A percentile compares a stretch with the other conserved stretches of the same genome.
Conservation (phyloP, 2,113 vertebrate species). For the Meles meles region DNA sequence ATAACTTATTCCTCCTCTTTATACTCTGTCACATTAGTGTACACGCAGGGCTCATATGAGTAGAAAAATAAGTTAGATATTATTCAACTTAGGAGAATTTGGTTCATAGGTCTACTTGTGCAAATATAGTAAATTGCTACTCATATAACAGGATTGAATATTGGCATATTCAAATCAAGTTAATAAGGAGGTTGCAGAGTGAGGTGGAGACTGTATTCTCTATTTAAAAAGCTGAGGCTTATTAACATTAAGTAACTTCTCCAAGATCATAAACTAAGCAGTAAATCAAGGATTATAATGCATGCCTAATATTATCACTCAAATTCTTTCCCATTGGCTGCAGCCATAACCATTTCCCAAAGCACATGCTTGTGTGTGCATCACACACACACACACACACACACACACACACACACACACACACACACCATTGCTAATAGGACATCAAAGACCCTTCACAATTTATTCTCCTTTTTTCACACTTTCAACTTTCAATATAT, state of each 20-base stretch:
- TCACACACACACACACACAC: neutral
- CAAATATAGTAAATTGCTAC: neutral
- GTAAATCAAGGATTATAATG: neutral
- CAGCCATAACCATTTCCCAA: neutral
- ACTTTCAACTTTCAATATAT: neutral
- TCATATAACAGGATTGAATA: neutral
- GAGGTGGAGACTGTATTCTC: neutral
- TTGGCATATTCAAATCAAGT: neutral
- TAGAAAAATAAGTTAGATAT: neutral
- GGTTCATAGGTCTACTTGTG: neutral
- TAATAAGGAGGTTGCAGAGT: neutral
- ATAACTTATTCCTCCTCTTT: neutral
- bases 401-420: neutral
- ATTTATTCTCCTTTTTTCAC: neutral
- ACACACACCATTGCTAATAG: neutral
- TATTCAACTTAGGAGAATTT: neutral
- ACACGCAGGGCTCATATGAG: neutral
- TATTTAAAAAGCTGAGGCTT: neutral
- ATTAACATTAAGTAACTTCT: neutral
- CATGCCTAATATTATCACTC: neutral
- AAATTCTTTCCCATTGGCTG: neutral
- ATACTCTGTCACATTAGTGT: neutral
- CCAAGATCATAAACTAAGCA: neutral
- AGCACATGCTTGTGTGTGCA: neutral
- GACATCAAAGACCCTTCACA: neutral